A percentile compares a stretch with the other conserved stretches of the same genome.
These are phyloP conservation scores for Neoniphon sammara DNA, from an alignment of 2,797 vertebrate genomes.

Conservation along the genomic window DNA sequence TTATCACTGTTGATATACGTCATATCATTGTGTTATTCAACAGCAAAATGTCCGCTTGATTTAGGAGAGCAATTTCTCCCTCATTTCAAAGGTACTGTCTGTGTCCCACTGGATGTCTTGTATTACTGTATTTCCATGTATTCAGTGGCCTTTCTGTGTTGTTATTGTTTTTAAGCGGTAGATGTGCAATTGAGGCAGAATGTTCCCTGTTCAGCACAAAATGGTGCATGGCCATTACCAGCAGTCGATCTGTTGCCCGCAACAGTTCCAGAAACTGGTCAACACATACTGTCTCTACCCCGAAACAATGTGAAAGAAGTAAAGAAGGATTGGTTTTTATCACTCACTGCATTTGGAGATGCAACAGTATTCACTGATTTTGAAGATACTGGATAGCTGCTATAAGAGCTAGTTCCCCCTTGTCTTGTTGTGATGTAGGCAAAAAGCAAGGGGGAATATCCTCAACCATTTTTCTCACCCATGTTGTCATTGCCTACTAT, in stretches of 20 bases:
- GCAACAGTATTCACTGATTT: constrained; percentile 53
- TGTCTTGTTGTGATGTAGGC: constrained; percentile 7
- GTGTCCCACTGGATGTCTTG: constrained; percentile 77
- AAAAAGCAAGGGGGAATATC: constrained; percentile 40
- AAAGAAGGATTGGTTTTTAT: constrained; percentile 58
- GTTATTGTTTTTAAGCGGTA: constrained; percentile 69
- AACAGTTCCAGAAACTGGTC: constrained; percentile 3
- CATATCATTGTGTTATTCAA: constrained; percentile 67
- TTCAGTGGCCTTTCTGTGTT: constrained; percentile 83
- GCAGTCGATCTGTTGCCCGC: constrained; percentile 72
- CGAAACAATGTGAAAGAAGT: constrained; percentile 78
- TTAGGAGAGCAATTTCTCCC: constrained; percentile 58
- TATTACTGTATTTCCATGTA: constrained; percentile 79
- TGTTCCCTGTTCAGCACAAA: constrained; percentile 71
- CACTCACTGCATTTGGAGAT: constrained; percentile 50
- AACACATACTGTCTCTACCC: constrained; percentile 74
- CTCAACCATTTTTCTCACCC: constrained; percentile 59
- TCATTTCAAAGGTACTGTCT: constrained; percentile 74
- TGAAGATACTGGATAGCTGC: constrained; percentile 59
- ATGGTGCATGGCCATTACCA: constrained; percentile 78
- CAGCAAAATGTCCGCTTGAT: constrained; percentile 66
- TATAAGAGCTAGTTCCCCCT: constrained; percentile 41
- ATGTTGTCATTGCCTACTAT: constrained; percentile 48
- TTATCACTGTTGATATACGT: constrained; percentile 62
- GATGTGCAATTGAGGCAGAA: constrained; percentile 80